These are phyloP conservation scores for Lynx canadensis DNA, from an alignment of 2,113 vertebrate species.

Conservation along the genomic window DNA sequence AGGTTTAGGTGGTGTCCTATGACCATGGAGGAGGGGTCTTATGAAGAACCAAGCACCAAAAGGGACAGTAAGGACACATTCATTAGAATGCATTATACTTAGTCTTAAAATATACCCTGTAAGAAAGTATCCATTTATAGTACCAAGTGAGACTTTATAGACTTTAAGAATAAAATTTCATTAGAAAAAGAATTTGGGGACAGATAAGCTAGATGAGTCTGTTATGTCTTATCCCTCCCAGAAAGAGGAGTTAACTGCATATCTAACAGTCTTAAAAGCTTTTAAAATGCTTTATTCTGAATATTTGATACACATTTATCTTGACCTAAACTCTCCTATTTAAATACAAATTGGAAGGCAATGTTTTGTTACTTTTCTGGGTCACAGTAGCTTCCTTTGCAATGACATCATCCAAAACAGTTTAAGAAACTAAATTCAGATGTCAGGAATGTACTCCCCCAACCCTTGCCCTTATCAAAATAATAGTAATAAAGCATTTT, in stretches of 20 bases:
- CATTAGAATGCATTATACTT: neutral
- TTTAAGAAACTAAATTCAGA: conserved; percentile 65
- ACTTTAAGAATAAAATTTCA: conserved; percentile 11
- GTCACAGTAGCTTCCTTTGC: conserved; percentile 60
- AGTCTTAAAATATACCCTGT: neutral
- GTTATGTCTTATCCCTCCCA: neutral
- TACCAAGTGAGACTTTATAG: neutral
- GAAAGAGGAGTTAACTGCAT: neutral
- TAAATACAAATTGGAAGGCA: conserved; percentile 70
- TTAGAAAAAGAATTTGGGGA: neutral
- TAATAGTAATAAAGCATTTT: neutral
- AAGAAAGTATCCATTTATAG: neutral
- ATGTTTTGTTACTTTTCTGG: conserved; percentile 63
- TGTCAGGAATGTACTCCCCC: neutral
- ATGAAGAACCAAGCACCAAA: neutral
- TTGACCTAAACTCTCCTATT: conserved; percentile 66
- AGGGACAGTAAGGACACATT: neutral
- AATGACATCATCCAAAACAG: conserved; percentile 45
- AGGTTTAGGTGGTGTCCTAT: neutral
- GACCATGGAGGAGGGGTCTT: neutral
- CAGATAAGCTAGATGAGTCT: neutral
- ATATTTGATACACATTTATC: conserved; percentile 64
- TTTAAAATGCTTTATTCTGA: conserved; percentile 49
- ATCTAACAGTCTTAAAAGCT: conserved; percentile 29
- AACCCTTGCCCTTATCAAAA: neutral